Evolutionary conservation across 1,140 invertebrate species (phyloP), one percentile per base, ranked within the genome.

Genomic region (Drosophila nebulosa): DNA sequence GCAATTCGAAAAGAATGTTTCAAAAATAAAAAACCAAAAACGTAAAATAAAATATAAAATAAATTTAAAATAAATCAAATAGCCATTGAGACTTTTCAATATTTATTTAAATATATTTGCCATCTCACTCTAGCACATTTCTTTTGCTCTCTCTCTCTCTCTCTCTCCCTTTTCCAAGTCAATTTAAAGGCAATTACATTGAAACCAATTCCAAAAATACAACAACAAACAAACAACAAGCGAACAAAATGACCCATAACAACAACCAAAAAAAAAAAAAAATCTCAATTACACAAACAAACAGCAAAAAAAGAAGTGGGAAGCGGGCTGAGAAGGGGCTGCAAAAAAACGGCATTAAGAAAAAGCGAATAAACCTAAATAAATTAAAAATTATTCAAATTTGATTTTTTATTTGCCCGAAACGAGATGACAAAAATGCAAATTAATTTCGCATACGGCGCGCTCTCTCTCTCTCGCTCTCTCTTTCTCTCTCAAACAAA

Each of bases 361-460:
- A 66, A 76, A 51, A 26, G 36, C 35, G 18, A 26, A 16, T 32
- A 39, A 62, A 69, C 36, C 69, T 79, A 89, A 88, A 89, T 83
- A 89, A 88, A 88, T 88, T 83, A 88, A 79, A 83, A 88, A 86
- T 83, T 83, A 79, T 86, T 83, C 55, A 88, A 88, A 89, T 88
- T 88, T 89, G 72, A 79, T 89, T 88, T 46, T 88, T 88, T 77
- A 88, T 88, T 83, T 64, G 76, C 52, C 52, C 62, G 60, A 26
- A 64, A 67, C 35, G 61, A 62, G 51, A 72, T 76, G 64, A 74
- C 68, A 74, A 74, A 89, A 79, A 88, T 89, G 79, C 78, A 88
- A 88, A 88, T 88, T 88, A 89, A 88, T 88, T 89, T 89, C 75
- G 66, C 84, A 88, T 67, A 66, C 78, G 70, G 74, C 70, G 74